Evolutionary conservation across 2,888 invertebrate genomes (phyloP).

Genomic region (Agrotis segetum): DNA sequence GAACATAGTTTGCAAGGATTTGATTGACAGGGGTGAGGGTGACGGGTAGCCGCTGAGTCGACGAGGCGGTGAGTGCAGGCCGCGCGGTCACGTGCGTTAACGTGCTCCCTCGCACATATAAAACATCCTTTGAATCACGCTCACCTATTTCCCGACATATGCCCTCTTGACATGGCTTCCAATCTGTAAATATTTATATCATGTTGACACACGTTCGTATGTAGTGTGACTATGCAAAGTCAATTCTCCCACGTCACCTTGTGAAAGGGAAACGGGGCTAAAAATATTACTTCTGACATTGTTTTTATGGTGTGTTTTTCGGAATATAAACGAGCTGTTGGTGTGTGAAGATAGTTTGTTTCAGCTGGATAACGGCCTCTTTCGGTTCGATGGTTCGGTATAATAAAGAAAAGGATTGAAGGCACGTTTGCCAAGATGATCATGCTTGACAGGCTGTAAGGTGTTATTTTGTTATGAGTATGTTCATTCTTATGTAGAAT

Average conservation of each 20-base stretch:
- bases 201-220: slow-evolving; percentile 56
- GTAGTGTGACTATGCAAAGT: slow-evolving; percentile 57
- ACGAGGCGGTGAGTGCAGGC: slow-evolving; percentile 43
- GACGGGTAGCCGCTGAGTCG: slow-evolving; percentile 49
- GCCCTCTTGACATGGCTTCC: slow-evolving; percentile 69
- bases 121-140: slow-evolving; percentile 73
- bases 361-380: slow-evolving; percentile 19
- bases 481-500: slow-evolving; percentile 22
- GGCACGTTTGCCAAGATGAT: slow-evolving; percentile 10
- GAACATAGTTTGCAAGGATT: slow-evolving; percentile 73
- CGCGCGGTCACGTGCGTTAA: slow-evolving; percentile 65
- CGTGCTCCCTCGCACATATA: slow-evolving; percentile 58
- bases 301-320: slow-evolving; percentile 49
- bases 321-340: slow-evolving; percentile 31
- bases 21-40: slow-evolving; percentile 81
- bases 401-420: slow-evolving; percentile 14
- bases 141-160: slow-evolving; percentile 76
- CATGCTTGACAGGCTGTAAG: neutral
- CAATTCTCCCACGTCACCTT: slow-evolving; percentile 50
- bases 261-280: slow-evolving; percentile 45
- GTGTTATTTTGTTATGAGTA: slow-evolving; percentile 9
- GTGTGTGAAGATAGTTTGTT: slow-evolving; percentile 30
- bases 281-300: slow-evolving; percentile 56
- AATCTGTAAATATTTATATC: slow-evolving; percentile 67
- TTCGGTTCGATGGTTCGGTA: slow-evolving; percentile 28